Percentiles rank a stretch among this genome's conserved stretches.
Conservation (phyloP, 1,140 invertebrate species). For the Procambarus clarkii region DNA sequence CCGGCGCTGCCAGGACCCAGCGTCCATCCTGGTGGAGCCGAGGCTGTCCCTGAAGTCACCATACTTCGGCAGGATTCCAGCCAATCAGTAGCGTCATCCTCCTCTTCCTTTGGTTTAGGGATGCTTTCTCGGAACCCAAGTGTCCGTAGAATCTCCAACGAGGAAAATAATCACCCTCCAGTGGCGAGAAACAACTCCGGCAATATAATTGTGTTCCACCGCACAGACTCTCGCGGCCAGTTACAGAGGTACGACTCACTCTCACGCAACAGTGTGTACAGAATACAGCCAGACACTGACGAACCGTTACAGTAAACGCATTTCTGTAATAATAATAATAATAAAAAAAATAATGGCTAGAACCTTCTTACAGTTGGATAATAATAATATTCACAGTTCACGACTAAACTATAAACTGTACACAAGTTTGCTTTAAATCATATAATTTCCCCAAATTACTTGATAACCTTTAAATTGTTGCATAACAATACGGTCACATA, state of each 20-base stretch:
- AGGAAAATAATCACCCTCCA: slow-evolving; percentile 60
- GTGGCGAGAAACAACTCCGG: slow-evolving; percentile 67
- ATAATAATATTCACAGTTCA: too few relatives aligned
- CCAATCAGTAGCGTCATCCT: slow-evolving; percentile 66
- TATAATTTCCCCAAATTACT: too few relatives aligned
- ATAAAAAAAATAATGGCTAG: background rate
- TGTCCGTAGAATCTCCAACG: slow-evolving; percentile 51
- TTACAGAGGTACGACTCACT: slow-evolving; percentile 65
- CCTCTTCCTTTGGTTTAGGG: slow-evolving; percentile 63
- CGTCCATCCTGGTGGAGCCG: slow-evolving; percentile 46
- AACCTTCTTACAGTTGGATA: too few relatives aligned
- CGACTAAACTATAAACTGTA: too few relatives aligned
- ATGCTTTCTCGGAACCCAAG: slow-evolving; percentile 67
- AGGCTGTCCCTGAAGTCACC: slow-evolving; percentile 25
- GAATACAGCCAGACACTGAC: background rate
- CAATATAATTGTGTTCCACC: slow-evolving; percentile 73
- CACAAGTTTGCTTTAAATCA: too few relatives aligned
- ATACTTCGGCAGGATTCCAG: slow-evolving; percentile 68
- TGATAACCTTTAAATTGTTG: too few relatives aligned
- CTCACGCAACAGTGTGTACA: background rate
- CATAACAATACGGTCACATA: too few relatives aligned
- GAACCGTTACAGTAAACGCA: background rate
- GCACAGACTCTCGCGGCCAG: slow-evolving; percentile 71
- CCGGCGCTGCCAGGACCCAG: slow-evolving; percentile 54
- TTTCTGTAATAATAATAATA: background rate